Conservation (phyloP, 2,797 vertebrate genomes). For the Notolabrus celidotus region DNA sequence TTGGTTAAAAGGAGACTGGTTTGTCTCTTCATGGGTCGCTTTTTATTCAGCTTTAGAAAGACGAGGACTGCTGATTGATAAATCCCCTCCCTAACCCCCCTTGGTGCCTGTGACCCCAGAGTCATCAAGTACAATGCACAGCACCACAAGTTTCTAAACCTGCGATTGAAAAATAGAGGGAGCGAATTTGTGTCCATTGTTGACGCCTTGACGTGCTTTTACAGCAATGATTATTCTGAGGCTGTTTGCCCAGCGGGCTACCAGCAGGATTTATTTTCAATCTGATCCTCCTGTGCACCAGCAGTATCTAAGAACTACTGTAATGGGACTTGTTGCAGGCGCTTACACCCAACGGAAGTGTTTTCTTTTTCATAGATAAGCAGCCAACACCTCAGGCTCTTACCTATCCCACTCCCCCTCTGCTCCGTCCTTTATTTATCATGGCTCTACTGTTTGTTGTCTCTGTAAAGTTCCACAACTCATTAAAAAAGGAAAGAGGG, state of each 20-base stretch:
- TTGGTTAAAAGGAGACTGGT: conserved; percentile 84
- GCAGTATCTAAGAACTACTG: conserved; percentile 84
- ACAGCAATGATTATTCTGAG: conserved; percentile 86
- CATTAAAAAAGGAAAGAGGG: conserved; percentile 89
- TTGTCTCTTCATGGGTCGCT: conserved; percentile 84
- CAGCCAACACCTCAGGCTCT: conserved; percentile 88
- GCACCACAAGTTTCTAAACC: conserved; percentile 85
- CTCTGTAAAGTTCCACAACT: conserved; percentile 92
- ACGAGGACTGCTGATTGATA: conserved; percentile 90
- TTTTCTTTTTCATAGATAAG: conserved; percentile 86
- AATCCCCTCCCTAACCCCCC: conserved; percentile 85
- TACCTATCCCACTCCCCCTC: conserved; percentile 82
- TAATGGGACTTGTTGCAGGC: conserved; percentile 91
- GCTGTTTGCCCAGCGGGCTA: conserved; percentile 80
- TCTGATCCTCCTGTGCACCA: conserved; percentile 76
- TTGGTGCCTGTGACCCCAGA: conserved; percentile 90
- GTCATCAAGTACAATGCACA: conserved; percentile 88
- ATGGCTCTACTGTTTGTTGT: conserved; percentile 94
- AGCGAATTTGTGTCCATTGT: conserved; percentile 90
- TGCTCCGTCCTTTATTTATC: conserved; percentile 90
- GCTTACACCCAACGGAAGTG: conserved; percentile 78
- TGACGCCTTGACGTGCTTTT: conserved; percentile 86
- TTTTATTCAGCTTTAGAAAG: conserved; percentile 89
- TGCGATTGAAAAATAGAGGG: conserved; percentile 86
- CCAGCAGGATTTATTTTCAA: conserved; percentile 85